Conservation (phyloP, 2,113 vertebrate genomes). For the Pontoporia blainvillei region DNA sequence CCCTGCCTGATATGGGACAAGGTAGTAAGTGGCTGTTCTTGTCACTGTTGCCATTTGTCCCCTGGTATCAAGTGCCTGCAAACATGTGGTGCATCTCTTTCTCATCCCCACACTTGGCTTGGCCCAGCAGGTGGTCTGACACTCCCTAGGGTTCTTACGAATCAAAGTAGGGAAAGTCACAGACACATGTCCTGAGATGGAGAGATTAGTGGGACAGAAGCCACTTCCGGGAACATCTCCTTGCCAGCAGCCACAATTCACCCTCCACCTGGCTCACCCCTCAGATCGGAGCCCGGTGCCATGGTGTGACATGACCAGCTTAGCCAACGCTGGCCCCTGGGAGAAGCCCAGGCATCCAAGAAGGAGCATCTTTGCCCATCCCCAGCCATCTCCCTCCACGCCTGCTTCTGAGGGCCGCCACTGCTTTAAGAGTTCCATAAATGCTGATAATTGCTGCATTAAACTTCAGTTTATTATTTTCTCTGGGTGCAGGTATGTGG, state of each 20-base stretch:
- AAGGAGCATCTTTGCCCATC: neutral
- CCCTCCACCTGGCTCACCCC: neutral
- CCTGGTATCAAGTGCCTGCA: neutral
- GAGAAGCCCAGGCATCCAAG: neutral
- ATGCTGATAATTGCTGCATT: conserved; percentile 99
- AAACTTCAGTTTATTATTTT: conserved; percentile 99
- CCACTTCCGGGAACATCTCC: neutral
- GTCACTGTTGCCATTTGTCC: neutral
- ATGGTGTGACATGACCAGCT: neutral
- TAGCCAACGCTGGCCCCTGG: neutral
- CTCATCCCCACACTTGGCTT: neutral
- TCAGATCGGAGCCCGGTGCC: neutral
- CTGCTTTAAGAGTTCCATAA: conserved; percentile 92
- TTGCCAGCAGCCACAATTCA: neutral
- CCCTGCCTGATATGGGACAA: neutral
- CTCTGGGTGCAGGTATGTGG: conserved; percentile 96
- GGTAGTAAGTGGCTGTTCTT: neutral
- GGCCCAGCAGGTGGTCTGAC: neutral
- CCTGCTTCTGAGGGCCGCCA: conserved; percentile 74
- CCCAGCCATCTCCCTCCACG: conserved; percentile 72
- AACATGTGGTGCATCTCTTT: neutral
- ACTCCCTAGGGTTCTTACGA: neutral
- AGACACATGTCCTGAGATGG: neutral
- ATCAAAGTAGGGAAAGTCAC: neutral
- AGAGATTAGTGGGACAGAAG: rapidly evolving